Conservation (phyloP, 2,888 invertebrate genomes). For the Antheraea yamamai region DNA sequence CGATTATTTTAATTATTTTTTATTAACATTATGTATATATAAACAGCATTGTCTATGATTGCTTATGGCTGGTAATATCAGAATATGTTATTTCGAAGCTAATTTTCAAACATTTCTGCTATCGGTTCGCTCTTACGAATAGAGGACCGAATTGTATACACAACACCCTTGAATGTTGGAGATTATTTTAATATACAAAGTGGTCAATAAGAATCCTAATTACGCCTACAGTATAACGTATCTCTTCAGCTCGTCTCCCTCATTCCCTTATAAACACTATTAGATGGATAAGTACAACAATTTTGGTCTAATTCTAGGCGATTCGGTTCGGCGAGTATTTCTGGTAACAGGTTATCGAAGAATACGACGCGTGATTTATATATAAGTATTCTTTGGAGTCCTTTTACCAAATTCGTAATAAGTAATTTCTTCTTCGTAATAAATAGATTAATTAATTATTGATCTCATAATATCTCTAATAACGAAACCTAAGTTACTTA, state of each 20-base stretch:
- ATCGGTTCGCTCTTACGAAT: too few species aligned
- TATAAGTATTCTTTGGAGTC: neutral
- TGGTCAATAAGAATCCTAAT: neutral
- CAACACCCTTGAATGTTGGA: neutral
- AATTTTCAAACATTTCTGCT: too few species aligned
- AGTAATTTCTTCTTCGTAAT: neutral
- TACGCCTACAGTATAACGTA: slow-evolving; percentile 26
- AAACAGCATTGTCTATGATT: too few species aligned
- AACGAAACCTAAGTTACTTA: neutral
- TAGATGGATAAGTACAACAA: slow-evolving; percentile 77
- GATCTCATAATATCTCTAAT: neutral
- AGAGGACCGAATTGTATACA: neutral
- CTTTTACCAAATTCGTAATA: neutral
- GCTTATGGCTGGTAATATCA: too few species aligned
- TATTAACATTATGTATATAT: too few species aligned
- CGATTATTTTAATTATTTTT: too few species aligned
- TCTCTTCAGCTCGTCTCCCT: slow-evolving; percentile 44
- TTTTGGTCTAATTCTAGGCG: slow-evolving; percentile 75
- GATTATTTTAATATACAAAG: neutral
- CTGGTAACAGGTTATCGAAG: neutral
- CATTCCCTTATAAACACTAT: slow-evolving; percentile 71
- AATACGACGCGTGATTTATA: neutral
- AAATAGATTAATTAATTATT: neutral
- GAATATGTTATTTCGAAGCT: too few species aligned
- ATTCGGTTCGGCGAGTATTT: slow-evolving; percentile 60